Conservation (phyloP, 2,113 vertebrate species). For the Brachypodius melanocephalos region DNA sequence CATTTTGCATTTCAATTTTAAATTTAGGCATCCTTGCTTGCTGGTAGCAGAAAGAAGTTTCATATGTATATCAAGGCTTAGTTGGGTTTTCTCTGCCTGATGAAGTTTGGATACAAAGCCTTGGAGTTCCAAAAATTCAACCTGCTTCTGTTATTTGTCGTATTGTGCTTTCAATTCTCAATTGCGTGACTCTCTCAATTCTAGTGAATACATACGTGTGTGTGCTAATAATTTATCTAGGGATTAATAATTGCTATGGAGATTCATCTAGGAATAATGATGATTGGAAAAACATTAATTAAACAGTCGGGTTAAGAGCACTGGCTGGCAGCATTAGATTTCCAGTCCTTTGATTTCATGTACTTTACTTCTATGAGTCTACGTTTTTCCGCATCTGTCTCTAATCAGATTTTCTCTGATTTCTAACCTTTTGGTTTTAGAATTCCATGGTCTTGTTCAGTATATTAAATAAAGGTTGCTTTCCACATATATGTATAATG, state of each 20-base stretch:
- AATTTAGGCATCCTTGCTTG: neutral
- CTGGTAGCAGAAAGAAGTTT: neutral
- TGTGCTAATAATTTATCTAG: neutral
- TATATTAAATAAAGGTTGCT: neutral
- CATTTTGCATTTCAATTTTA: neutral
- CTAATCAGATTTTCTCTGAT: neutral
- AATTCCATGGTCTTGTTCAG: neutral
- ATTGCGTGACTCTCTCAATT: neutral
- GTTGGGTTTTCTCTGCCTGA: neutral
- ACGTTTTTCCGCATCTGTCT: neutral
- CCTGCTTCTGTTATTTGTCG: neutral
- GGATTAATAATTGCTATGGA: slow-evolving; percentile 33
- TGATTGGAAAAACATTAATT: slow-evolving; percentile 49
- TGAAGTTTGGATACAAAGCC: neutral
- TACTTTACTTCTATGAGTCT: neutral
- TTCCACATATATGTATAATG: neutral
- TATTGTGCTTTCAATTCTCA: neutral
- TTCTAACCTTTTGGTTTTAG: neutral
- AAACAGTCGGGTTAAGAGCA: neutral
- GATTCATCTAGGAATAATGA: slow-evolving; percentile 29
- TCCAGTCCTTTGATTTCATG: slow-evolving; percentile 19
- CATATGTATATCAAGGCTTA: neutral
- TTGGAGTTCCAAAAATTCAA: neutral
- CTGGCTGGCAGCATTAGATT: neutral
- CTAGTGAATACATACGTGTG: neutral